phyloP scores from a whole-genome alignment of 2,797 vertebrate genomes.

The Oryzias sinensis region DNA sequence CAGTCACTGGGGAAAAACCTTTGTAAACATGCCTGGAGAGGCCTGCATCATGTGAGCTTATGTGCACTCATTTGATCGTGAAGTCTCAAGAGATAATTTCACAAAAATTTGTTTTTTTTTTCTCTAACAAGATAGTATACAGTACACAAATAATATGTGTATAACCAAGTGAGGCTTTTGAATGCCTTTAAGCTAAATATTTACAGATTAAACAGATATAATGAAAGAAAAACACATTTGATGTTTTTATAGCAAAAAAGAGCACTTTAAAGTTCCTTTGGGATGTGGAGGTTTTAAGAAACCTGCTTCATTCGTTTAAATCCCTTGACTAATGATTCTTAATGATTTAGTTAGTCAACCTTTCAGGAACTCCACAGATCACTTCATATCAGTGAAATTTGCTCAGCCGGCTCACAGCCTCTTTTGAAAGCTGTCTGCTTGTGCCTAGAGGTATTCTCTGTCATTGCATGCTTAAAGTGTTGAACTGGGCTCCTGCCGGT shows the following conservation, averaged over 20 bases:
- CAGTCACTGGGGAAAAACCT: constrained; percentile 69
- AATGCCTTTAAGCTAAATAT: constrained; percentile 37
- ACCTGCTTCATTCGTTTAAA: constrained; percentile 13
- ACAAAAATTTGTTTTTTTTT: constrained; percentile 62
- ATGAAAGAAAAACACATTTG: constrained; percentile 20
- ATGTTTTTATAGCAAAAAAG: constrained; percentile 9
- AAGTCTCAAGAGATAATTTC: constrained; percentile 67
- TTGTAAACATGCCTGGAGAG: constrained; percentile 76
- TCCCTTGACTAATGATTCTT: constrained; percentile 4
- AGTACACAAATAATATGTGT: constrained; percentile 28
- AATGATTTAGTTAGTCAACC: constrained; percentile 6
- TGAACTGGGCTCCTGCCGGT: constrained; percentile 46
- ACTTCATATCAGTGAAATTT: constrained; percentile 13
- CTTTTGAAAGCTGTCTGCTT: constrained; percentile 29
- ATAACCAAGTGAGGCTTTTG: constrained; percentile 11
- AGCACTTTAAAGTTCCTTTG: constrained; percentile 16
- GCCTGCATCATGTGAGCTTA: constrained; percentile 35
- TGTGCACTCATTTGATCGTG: constrained; percentile 31
- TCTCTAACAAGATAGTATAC: constrained; percentile 40
- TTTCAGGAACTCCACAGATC: constrained; percentile 12
- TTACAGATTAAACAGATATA: constrained; percentile 49
- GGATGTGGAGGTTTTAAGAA: constrained; percentile 23
- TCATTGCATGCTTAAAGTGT: constrained; percentile 60
- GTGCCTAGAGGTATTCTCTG: constrained; percentile 25
- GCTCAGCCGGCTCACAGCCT: constrained; percentile 11